Percentiles rank a stretch among this genome's conserved stretches.
phyloP scores from a whole-genome alignment of 2,797 vertebrate genomes.

The Oceanodroma leucorhoa region DNA sequence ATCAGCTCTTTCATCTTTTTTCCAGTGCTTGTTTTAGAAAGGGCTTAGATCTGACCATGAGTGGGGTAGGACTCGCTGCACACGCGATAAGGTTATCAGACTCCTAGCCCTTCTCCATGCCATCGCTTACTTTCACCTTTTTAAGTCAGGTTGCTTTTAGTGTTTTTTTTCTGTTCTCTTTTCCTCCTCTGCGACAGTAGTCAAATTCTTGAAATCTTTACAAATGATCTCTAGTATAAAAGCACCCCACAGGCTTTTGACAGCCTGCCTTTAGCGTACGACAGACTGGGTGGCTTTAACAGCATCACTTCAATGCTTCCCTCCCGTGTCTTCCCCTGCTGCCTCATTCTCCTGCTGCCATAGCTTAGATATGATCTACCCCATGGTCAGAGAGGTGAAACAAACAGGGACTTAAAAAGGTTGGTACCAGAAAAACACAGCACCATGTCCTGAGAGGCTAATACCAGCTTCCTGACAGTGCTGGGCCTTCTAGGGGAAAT shows the following conservation, averaged over 20 bases:
- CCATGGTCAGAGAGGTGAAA: background rate
- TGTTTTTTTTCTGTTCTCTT: background rate
- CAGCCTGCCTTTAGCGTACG: background rate
- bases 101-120: background rate
- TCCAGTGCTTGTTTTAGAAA: conserved; percentile 59
- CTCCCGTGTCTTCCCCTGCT: background rate
- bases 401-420: background rate
- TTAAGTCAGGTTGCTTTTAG: background rate
- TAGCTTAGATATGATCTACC: background rate
- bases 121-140: background rate
- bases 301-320: background rate
- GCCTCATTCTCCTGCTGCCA: background rate
- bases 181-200: background rate
- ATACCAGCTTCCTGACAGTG: background rate
- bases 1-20: conserved; percentile 68
- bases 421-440: background rate
- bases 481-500: background rate
- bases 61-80: background rate
- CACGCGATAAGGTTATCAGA: conserved; percentile 55
- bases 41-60: conserved; percentile 21
- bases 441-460: background rate
- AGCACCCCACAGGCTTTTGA: background rate
- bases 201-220: background rate
- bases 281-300: background rate
- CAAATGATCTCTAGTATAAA: background rate